A percentile compares a stretch with the other conserved stretches of the same genome.
Evolutionary conservation across 2,888 invertebrate genomes (phyloP).

Genomic region (Salpingus planirostris): DNA sequence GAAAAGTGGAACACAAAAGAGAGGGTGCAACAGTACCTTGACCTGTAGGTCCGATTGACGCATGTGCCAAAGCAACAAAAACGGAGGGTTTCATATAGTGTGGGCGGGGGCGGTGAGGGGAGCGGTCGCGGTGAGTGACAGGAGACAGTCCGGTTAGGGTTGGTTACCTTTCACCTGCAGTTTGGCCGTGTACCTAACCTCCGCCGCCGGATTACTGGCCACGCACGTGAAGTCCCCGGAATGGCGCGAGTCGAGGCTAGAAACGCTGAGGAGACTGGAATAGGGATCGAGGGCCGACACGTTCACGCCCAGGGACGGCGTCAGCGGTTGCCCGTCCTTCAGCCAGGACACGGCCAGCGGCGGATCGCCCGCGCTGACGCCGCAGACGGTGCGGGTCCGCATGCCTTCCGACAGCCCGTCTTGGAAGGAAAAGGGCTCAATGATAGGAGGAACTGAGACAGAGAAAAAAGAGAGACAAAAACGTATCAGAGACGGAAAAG

Average conservation of each 20-base stretch:
- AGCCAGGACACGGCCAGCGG: slow-evolving; percentile 74
- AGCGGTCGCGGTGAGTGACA: slow-evolving; percentile 15
- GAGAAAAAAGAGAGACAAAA: no score
- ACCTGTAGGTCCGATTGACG: slow-evolving; percentile 45
- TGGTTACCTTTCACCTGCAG: slow-evolving; percentile 74
- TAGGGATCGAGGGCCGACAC: slow-evolving; percentile 66
- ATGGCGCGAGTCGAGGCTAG: slow-evolving; percentile 64
- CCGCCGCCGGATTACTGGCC: slow-evolving; percentile 69
- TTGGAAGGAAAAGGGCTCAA: slow-evolving; percentile 78
- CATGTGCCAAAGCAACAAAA: slow-evolving; percentile 59
- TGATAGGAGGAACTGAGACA: slow-evolving; percentile 74
- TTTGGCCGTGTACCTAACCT: slow-evolving; percentile 70
- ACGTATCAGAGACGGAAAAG: slow-evolving; percentile 51
- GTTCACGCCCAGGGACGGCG: slow-evolving; percentile 58
- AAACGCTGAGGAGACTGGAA: slow-evolving; percentile 68
- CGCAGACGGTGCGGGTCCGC: slow-evolving; percentile 73
- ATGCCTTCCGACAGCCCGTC: slow-evolving; percentile 74
- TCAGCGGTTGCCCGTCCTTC: slow-evolving; percentile 67
- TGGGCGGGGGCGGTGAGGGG: not conserved
- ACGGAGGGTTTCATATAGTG: slow-evolving; percentile 32
- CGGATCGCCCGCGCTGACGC: slow-evolving; percentile 71
- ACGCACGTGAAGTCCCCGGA: slow-evolving; percentile 72
- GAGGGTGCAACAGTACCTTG: slow-evolving; percentile 62
- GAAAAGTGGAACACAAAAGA: slow-evolving; percentile 38
- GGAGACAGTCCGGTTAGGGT: slow-evolving; percentile 34